Evolutionary conservation across 2,888 invertebrate genomes (phyloP), one percentile per base, ranked within the genome.

Genomic region (Mythimna loreyi): DNA sequence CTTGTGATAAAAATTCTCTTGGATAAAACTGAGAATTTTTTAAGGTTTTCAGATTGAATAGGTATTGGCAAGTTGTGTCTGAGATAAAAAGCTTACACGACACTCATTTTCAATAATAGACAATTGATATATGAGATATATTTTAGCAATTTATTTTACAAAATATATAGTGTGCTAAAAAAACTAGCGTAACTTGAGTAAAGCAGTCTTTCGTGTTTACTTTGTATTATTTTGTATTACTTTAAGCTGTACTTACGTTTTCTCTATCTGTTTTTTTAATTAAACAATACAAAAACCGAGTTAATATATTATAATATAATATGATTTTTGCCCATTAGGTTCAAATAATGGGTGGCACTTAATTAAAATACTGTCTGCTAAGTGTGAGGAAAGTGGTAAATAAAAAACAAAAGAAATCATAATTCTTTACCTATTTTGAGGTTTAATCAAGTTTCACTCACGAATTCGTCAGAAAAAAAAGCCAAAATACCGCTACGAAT

Each of bases 1-100:
- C n/a, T 70, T 43, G 70, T 43, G 40, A 69, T 69, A 75, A 76
- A 69, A 76, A 58, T 53, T 52, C 13, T 61, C n/a, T n/a, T 16
- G 6, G 23, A 43, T 21, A 67, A 75, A 58, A 55, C 33, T 43
- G n/a, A 28, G 21, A 5, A 3, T 8, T 43, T 45, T 70, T 43
- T 43, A 23, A 16, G 25, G 36, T n/a, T 45, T 19, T 36, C 13
- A 30, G 45, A 66, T 74, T 65, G 52, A 23, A 72, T 53, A 40
- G 40, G 16, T 40, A 66, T 45, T 6, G 28, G 60, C n/a, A 28
- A 36, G 33, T 36, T 25, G 6, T 16, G 52, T 36, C 9, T 19
- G 9, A 1, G 25, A 67, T 45, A 36, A 30, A n/a, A 40, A 23
- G 19, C 40, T 66, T 13, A 30, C 13, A 33, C 5, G 9, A 19